Percentiles rank a stretch among this genome's conserved stretches.
Evolutionary conservation across 1,140 invertebrate species (phyloP).

Genomic region (Macrobrachium nipponense): DNA sequence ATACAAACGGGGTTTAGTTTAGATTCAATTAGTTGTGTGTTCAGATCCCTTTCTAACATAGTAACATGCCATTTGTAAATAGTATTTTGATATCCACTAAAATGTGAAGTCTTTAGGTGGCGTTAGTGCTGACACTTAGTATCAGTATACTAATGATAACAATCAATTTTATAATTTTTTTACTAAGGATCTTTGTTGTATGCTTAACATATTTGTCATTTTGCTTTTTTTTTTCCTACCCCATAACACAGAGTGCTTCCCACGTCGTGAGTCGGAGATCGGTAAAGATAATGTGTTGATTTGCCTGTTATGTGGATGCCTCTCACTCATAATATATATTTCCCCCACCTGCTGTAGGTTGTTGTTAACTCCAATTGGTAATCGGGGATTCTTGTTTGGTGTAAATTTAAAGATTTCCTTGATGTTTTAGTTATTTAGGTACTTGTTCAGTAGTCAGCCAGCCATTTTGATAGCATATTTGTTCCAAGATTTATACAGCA

Average conservation of each 20-base stretch:
- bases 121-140: no score
- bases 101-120: no score
- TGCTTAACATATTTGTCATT: slow-evolving; percentile 25
- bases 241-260: slow-evolving; percentile 64
- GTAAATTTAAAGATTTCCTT: no score
- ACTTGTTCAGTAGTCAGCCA: no score
- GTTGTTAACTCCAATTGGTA: no score
- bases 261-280: slow-evolving; percentile 63
- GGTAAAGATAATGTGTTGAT: slow-evolving; percentile 61
- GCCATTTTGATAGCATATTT: no score
- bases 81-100: no score
- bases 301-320: slow-evolving; percentile 54
- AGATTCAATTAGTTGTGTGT: slow-evolving; percentile 34
- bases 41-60: background rate
- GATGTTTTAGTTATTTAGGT: no score
- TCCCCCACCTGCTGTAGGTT: background rate
- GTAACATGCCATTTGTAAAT: background rate
- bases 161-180: slow-evolving; percentile 19
- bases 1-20: no score
- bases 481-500: no score
- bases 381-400: no score
- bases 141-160: no score
- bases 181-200: slow-evolving; percentile 34
- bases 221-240: slow-evolving; percentile 40
- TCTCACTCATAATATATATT: slow-evolving; percentile 14